Evolutionary conservation across 2,797 vertebrate genomes (phyloP).

Genomic region (Cynopterus sphinx): DNA sequence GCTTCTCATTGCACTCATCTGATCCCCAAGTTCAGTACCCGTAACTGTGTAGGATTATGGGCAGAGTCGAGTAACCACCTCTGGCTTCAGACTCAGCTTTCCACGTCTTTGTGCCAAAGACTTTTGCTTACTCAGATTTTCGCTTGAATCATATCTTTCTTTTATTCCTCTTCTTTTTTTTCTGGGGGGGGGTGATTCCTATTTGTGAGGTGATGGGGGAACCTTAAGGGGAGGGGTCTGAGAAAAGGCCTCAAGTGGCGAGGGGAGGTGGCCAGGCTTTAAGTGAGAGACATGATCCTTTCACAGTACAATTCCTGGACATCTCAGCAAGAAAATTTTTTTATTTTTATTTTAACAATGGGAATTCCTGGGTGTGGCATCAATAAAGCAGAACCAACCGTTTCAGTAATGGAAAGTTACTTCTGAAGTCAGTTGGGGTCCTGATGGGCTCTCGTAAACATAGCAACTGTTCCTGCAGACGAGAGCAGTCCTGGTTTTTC

Average conservation of each 20-base stretch:
- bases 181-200: neutral
- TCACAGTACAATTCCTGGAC: neutral
- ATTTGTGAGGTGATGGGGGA: slow-evolving; percentile 34
- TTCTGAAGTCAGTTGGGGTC: neutral
- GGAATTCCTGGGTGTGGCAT: neutral
- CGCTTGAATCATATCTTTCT: slow-evolving; percentile 68
- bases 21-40: slow-evolving; percentile 74
- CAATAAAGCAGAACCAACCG: neutral
- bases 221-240: slow-evolving; percentile 14
- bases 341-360: no score
- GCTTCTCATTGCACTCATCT: slow-evolving; percentile 75
- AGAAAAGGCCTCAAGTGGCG: neutral
- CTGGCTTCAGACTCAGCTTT: slow-evolving; percentile 83
- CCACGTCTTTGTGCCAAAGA: slow-evolving; percentile 80
- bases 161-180: neutral
- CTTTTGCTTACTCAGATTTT: slow-evolving; percentile 85
- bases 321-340: neutral
- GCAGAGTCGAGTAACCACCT: slow-evolving; percentile 73
- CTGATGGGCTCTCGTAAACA: neutral
- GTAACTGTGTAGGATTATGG: slow-evolving; percentile 82
- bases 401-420: neutral
- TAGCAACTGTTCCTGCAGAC: neutral
- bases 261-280: neutral
- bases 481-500: neutral
- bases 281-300: neutral